These are phyloP conservation scores for Colossoma macropomum DNA, from an alignment of 2,113 vertebrate species.

Conservation along the genomic window DNA sequence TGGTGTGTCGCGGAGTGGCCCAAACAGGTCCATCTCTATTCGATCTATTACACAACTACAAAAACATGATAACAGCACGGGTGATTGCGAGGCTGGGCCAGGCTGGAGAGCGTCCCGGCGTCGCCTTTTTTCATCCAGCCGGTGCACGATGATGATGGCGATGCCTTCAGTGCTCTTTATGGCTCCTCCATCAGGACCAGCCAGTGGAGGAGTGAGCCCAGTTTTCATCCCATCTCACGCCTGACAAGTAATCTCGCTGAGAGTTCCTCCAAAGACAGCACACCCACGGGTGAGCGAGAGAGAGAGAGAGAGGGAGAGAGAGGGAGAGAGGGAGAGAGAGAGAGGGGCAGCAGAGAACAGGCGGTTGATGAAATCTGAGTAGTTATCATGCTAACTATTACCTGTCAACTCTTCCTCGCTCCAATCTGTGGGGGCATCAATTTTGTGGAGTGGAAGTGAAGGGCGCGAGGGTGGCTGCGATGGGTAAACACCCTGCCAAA, in stretches of 20 bases:
- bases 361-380: conserved; percentile 89
- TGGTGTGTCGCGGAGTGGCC: not conserved
- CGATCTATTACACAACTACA: conserved; percentile 16
- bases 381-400: conserved; percentile 68
- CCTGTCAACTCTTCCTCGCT: conserved; percentile 57
- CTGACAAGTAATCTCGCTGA: conserved; percentile 52
- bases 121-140: not conserved
- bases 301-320: conserved; percentile 42
- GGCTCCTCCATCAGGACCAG: conserved; percentile 42
- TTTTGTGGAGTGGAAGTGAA: conserved; percentile 88
- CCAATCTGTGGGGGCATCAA: conserved; percentile 58
- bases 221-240: conserved; percentile 51
- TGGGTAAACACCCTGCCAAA: conserved; percentile 85
- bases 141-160: conserved; percentile 13
- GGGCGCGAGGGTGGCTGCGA: conserved; percentile 87
- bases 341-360: conserved; percentile 13
- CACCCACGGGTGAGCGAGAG: conserved; percentile 35
- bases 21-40: conserved; percentile 28
- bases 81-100: conserved; percentile 27
- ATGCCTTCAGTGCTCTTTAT: conserved; percentile 40
- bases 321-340: conserved; percentile 48
- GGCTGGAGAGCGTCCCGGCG: not conserved
- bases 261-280: conserved; percentile 47
- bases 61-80: conserved; percentile 21
- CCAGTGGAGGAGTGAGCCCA: conserved; percentile 20